These are phyloP conservation scores for Thomomys bottae DNA, from an alignment of 2,113 vertebrate genomes.

Conservation along the genomic window DNA sequence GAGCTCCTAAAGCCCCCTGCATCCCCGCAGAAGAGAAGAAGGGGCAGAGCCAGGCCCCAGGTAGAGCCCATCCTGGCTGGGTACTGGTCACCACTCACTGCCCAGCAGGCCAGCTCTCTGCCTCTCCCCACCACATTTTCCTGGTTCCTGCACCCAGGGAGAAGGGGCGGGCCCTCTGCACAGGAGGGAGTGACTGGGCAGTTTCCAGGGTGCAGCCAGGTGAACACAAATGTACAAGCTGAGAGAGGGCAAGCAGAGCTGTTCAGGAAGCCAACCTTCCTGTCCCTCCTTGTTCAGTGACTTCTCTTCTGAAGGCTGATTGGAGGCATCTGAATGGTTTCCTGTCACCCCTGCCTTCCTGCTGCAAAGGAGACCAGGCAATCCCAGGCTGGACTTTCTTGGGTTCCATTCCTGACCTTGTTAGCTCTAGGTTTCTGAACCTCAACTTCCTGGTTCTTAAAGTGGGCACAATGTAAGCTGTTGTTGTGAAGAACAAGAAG, in stretches of 20 bases:
- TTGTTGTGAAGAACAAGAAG: background rate
- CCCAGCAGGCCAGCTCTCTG: background rate
- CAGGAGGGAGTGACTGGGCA: background rate
- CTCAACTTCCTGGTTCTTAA: background rate
- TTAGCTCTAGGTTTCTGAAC: background rate
- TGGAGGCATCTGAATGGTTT: background rate
- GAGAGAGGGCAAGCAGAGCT: background rate
- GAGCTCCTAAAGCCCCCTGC: background rate
- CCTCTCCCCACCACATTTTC: slow-evolving; percentile 32
- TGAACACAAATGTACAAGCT: background rate
- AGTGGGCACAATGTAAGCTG: background rate
- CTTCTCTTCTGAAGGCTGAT: background rate
- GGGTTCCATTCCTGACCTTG: background rate
- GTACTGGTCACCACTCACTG: background rate
- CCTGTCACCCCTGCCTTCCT: background rate
- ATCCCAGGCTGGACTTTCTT: background rate
- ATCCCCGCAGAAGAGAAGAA: slow-evolving; percentile 55
- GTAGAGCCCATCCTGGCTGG: slow-evolving; percentile 51
- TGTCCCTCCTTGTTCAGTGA: background rate
- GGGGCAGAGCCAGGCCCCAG: slow-evolving; percentile 19
- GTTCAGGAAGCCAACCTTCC: background rate
- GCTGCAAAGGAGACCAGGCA: background rate
- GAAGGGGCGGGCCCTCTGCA: background rate
- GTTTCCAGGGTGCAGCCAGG: slow-evolving; percentile 13
- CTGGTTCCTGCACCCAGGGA: slow-evolving; percentile 60